Base-by-base conservation (phyloP, 2,888 invertebrate species). In the Dascillus cervinus region DNA sequence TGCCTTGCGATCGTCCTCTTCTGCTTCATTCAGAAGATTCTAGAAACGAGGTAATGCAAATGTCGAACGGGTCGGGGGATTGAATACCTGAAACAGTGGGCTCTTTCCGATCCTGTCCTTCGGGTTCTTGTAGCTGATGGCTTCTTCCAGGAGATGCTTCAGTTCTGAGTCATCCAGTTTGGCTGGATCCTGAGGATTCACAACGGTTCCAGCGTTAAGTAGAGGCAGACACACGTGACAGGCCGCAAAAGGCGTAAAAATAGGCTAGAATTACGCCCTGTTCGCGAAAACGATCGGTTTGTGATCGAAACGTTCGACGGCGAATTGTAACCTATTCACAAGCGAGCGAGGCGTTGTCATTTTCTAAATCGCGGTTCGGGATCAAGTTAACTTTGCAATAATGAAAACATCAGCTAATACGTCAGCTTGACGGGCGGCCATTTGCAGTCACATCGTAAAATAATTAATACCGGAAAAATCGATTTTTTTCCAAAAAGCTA, bases 91-190 rank as follows among this genome's bases (percentile, higher is more conserved):
- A 65, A 88, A 88, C 36, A 83, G 73, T 64, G 75, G 75, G 64
- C 87, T 87, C 67, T 87, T 88, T 53, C 86, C 84, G 65, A 85
- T 82, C 44, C 82, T 73, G 61, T 88, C 88, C 69, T 84, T 83
- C 33, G 87, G 87, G 60, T 79, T 77, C 65, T 85, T 86, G 68
- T 88, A 88, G 45, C 77, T 80, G 58, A 84, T 78, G 46, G 86
- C 87, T 70, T 88, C 88, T 60, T 88, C 85, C 51, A 88, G 69
- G 43, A 88, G 69, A 35, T 81, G 82, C 51, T 80, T 78, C 42
- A 88, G 70, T 60, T 82, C 78, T 34, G 75, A 75, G 58, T 88
- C 86, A 65, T 86, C 82, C 58, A 85, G 67, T 49, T 77, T 73
- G 44, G 56, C n/a, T n/a, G n/a, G n/a, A n/a, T n/a, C n/a, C n/a